Conservation (phyloP, 2,113 vertebrate genomes). For the Anoura caudifer region DNA sequence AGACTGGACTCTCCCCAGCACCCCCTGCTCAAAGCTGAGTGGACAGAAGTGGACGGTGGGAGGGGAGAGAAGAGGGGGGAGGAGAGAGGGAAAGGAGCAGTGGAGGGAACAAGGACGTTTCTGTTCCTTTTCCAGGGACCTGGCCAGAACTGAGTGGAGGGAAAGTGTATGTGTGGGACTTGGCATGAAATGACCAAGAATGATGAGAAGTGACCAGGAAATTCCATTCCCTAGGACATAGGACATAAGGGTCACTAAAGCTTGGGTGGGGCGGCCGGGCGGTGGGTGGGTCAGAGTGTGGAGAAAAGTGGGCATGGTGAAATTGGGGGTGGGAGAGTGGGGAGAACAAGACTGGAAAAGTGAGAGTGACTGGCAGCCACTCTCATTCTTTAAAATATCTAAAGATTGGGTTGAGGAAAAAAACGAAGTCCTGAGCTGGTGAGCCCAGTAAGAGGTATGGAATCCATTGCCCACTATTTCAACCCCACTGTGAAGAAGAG, state of each 20-base stretch:
- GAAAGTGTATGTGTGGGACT: conserved; percentile 52
- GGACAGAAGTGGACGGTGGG: conserved; percentile 42
- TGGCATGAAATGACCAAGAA: conserved; percentile 49
- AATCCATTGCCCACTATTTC: neutral
- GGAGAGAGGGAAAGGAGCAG: neutral
- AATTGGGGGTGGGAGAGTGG: neutral
- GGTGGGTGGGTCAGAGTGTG: neutral
- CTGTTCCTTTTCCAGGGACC: conserved; percentile 70
- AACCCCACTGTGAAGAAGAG: neutral
- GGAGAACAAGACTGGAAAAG: conserved; percentile 40
- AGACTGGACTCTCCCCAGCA: neutral
- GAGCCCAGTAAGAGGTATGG: neutral
- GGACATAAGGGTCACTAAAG: conserved; percentile 64
- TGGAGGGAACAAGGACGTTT: conserved; percentile 64
- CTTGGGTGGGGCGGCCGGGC: neutral
- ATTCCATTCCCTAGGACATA: conserved; percentile 63
- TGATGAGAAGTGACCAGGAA: conserved; percentile 65
- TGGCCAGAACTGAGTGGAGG: conserved; percentile 63
- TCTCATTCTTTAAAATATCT: neutral
- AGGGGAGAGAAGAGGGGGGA: neutral
- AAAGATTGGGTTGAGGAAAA: neutral
- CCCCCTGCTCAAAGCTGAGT: neutral
- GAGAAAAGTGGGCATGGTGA: conserved; percentile 27
- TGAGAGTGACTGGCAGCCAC: neutral
- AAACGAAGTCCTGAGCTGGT: neutral